phyloP scores from a whole-genome alignment of 2,888 invertebrate species.

The Xanthia icteritia region DNA sequence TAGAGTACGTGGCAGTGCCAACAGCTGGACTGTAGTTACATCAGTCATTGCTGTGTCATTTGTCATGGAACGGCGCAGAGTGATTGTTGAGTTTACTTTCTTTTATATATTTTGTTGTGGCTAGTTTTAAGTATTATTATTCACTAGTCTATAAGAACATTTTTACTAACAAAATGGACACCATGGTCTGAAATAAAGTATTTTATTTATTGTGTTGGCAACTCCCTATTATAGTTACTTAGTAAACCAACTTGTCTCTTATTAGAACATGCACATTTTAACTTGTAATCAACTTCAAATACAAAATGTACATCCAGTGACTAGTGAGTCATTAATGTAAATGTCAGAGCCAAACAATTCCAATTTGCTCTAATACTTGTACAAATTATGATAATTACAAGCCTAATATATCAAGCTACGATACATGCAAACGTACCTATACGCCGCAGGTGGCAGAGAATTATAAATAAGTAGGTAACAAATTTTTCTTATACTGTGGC shows the following conservation, averaged over 20 bases:
- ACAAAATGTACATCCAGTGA: constrained; percentile 24
- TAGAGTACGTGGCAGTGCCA: no score
- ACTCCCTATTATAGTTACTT: background rate
- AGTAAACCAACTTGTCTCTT: background rate
- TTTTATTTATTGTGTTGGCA: background rate
- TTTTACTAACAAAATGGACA: no score
- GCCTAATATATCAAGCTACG: constrained; percentile 14
- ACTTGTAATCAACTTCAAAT: background rate
- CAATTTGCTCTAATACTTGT: constrained; percentile 22
- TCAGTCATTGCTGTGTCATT: no score
- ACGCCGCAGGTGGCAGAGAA: constrained; percentile 46
- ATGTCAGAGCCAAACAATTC: constrained; percentile 23
- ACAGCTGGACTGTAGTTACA: no score
- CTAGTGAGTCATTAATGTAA: constrained; percentile 45
- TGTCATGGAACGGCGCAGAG: no score
- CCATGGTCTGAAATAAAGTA: no score
- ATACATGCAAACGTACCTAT: constrained; percentile 16
- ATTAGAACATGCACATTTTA: constrained; percentile 9
- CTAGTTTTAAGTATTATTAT: no score
- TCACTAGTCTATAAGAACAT: no score
- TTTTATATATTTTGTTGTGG: no score
- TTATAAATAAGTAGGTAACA: constrained; percentile 14
- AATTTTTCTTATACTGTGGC: constrained; percentile 12
- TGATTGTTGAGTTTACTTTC: no score
- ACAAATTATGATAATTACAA: constrained; percentile 28